Percentiles rank a stretch among this genome's conserved stretches.
Conservation (phyloP, 1,140 invertebrate genomes). For the Dufourea novaeangliae region DNA sequence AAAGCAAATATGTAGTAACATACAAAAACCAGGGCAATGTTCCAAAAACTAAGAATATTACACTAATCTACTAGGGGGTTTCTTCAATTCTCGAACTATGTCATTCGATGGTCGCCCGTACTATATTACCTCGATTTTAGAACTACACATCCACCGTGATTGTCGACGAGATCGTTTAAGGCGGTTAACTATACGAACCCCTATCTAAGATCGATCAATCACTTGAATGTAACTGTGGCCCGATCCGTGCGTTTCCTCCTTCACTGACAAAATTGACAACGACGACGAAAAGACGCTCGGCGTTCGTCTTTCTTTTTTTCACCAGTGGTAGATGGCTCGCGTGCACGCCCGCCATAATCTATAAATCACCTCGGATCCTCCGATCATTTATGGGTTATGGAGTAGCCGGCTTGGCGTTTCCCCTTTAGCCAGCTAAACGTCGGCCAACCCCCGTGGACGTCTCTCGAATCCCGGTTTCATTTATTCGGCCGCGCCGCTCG, state of each 20-base stretch:
- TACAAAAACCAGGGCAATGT: no score
- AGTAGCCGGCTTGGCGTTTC: constrained; percentile 59
- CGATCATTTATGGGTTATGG: constrained; percentile 72
- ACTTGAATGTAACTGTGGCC: background rate
- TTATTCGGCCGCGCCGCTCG: constrained; percentile 62
- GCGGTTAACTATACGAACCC: background rate
- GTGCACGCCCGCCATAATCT: constrained; percentile 73
- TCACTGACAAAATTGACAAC: constrained; percentile 40
- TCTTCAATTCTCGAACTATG: no score
- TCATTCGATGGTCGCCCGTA: no score
- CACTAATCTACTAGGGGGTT: no score
- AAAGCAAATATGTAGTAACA: no score
- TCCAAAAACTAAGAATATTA: no score
- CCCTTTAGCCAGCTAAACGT: background rate
- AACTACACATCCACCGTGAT: no score
- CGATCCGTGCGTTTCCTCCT: constrained; percentile 1
- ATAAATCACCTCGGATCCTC: constrained; percentile 76
- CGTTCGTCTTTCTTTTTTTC: constrained; percentile 42
- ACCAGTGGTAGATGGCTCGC: constrained; percentile 57
- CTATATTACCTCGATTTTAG: no score
- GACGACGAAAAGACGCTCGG: constrained; percentile 52
- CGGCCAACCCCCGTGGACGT: constrained; percentile 21
- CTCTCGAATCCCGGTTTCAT: constrained; percentile 50
- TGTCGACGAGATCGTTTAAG: no score
- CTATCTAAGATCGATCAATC: constrained; percentile 16